Conservation (phyloP, 1,140 invertebrate genomes). For the Drosophila lowei region DNA sequence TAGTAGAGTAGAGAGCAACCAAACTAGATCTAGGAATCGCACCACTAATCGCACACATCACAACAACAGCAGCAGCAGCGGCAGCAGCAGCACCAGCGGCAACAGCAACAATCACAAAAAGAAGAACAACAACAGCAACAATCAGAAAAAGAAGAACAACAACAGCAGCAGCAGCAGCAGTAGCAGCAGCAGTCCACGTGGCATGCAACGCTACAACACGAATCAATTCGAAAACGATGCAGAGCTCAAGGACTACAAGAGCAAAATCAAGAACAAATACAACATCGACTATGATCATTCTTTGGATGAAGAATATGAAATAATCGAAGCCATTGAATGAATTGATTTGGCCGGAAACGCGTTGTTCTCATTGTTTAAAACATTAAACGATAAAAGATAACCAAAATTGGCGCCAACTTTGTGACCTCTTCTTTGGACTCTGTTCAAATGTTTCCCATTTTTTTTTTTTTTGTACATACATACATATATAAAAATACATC, state of each 20-base stretch:
- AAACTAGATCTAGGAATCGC: constrained; percentile 52
- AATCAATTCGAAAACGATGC: constrained; percentile 76
- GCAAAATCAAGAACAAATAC: constrained; percentile 83
- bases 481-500: constrained; percentile 11
- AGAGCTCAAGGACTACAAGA: constrained; percentile 80
- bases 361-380: constrained; percentile 44
- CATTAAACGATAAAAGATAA: constrained; percentile 5
- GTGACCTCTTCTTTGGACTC: neutral
- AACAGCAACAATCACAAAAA: constrained; percentile 30
- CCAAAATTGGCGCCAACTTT: constrained; percentile 24
- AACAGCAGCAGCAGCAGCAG: constrained; percentile 32
- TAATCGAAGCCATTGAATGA: constrained; percentile 83
- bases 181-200: constrained; percentile 45
- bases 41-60: constrained; percentile 46
- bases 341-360: constrained; percentile 12
- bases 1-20: constrained; percentile 53
- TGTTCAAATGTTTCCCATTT: constrained; percentile 42
- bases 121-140: constrained; percentile 17
- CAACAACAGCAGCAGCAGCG: constrained; percentile 22
- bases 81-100: constrained; percentile 8
- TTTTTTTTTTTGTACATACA: constrained; percentile 1
- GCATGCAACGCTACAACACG: constrained; percentile 49
- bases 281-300: constrained; percentile 83
- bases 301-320: constrained; percentile 83
- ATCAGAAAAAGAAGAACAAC: constrained; percentile 35